A percentile compares a stretch with the other conserved stretches of the same genome.
Evolutionary conservation across 2,888 invertebrate genomes (phyloP).

Genomic region (Theristus sp.): DNA sequence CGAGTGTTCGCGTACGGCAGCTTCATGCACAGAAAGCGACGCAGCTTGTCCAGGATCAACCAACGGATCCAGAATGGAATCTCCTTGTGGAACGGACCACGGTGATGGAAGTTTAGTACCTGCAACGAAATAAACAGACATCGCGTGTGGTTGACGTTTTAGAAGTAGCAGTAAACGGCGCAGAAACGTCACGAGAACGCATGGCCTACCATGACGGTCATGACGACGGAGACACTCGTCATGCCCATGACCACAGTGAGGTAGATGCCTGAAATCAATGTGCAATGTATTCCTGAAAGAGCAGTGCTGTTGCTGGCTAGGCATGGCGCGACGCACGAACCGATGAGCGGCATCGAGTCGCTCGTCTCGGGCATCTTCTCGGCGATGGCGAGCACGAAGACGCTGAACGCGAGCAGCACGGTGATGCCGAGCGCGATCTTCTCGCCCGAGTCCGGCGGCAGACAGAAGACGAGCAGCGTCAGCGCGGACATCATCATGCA

Average conservation of each 20-base stretch:
- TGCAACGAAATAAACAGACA: slow-evolving; percentile 18
- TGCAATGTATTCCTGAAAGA: too few species aligned
- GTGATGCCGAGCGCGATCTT: slow-evolving; percentile 41
- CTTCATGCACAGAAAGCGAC: slow-evolving; percentile 16
- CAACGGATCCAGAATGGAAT: slow-evolving; percentile 36
- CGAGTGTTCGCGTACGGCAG: slow-evolving; percentile 8
- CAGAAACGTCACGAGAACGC: too few species aligned
- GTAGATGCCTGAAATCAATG: slow-evolving; percentile 35
- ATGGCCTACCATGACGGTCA: slow-evolving; percentile 15
- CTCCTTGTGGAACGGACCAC: slow-evolving; percentile 36
- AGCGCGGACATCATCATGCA: slow-evolving; percentile 45
- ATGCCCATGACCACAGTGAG: slow-evolving; percentile 41
- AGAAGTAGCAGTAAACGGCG: too few species aligned
- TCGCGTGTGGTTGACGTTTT: too few species aligned
- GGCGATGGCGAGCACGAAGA: slow-evolving; percentile 40
- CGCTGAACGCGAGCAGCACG: slow-evolving; percentile 38
- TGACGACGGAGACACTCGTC: slow-evolving; percentile 38
- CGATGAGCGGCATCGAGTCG: slow-evolving; percentile 40
- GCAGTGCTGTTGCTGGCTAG: too few species aligned
- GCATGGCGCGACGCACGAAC: slow-evolving; percentile 30
- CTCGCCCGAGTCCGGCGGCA: slow-evolving; percentile 40
- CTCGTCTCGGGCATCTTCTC: slow-evolving; percentile 43
- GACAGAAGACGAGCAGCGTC: slow-evolving; percentile 39
- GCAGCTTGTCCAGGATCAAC: slow-evolving; percentile 21
- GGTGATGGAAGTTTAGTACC: slow-evolving; percentile 42